phyloP scores from a whole-genome alignment of 2,113 vertebrate species.

The Fregata magnificens region DNA sequence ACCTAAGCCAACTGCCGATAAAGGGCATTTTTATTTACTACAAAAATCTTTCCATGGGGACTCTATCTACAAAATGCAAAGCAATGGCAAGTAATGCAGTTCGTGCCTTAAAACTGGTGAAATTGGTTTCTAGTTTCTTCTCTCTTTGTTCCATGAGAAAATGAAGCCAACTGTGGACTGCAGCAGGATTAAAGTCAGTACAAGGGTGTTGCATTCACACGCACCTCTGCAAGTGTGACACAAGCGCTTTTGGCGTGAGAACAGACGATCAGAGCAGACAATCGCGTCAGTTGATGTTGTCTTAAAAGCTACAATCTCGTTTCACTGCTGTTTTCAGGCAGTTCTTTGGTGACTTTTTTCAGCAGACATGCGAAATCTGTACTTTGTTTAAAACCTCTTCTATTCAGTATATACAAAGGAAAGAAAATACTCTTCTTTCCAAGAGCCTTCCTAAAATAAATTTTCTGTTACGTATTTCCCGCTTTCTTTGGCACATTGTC shows the following conservation, averaged over 20 bases:
- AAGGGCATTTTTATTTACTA: not conserved
- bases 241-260: not conserved
- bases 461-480: not conserved
- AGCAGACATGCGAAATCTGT: not conserved
- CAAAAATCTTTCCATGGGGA: not conserved
- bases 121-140: not conserved
- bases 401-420: not conserved
- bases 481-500: not conserved
- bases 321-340: not conserved
- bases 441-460: not conserved
- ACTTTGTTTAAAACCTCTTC: not conserved
- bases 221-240: not conserved
- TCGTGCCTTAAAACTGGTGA: not conserved
- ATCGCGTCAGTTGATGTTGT: not conserved
- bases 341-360: not conserved
- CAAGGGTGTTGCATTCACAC: rapidly evolving
- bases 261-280: not conserved
- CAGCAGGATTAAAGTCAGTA: not conserved
- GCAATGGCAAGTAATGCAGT: not conserved
- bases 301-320: not conserved
- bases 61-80: not conserved
- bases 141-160: not conserved
- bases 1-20: not conserved
- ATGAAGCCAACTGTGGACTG: not conserved
- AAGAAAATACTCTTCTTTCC: not conserved